Evolutionary conservation across 2,113 vertebrate species (phyloP).

Genomic region (Ochotona curzoniae): DNA sequence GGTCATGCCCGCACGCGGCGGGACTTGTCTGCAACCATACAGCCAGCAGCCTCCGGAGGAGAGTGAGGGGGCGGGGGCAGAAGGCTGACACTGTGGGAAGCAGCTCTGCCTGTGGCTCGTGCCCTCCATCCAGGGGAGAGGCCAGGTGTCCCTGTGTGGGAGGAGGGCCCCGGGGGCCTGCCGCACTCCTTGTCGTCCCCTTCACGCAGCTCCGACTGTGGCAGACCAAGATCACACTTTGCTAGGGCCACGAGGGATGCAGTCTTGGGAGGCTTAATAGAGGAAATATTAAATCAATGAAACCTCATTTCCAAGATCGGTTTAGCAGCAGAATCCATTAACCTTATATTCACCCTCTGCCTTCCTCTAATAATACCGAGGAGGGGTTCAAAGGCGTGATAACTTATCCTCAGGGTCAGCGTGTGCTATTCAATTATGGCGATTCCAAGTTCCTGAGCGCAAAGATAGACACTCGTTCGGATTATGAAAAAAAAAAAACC

Average conservation of each 20-base stretch:
- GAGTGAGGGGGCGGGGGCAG: not conserved
- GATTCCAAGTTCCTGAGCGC: constrained; percentile 69
- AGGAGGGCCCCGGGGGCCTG: not conserved
- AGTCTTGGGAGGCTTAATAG: constrained; percentile 66
- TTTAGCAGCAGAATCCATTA: constrained; percentile 66
- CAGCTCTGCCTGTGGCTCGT: not conserved
- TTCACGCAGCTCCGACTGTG: not conserved
- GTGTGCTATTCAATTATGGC: constrained; percentile 58
- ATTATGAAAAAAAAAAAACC: constrained; percentile 70
- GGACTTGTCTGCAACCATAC: not conserved
- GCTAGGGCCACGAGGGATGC: constrained; percentile 48
- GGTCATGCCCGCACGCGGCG: not conserved
- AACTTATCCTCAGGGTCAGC: constrained; percentile 66
- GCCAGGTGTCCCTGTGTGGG: not conserved
- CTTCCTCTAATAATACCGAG: constrained; percentile 53
- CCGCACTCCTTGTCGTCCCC: not conserved
- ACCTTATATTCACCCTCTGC: constrained; percentile 54
- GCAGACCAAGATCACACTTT: not conserved
- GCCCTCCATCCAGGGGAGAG: not conserved
- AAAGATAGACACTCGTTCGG: constrained; percentile 62
- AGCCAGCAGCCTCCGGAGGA: not conserved
- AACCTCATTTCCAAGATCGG: constrained; percentile 64
- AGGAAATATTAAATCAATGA: constrained; percentile 77
- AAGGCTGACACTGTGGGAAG: not conserved
- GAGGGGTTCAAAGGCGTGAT: constrained; percentile 63